A percentile compares a stretch with the other conserved stretches of the same genome.
phyloP scores from a whole-genome alignment of 2,113 vertebrate genomes.

The Psophia crepitans region DNA sequence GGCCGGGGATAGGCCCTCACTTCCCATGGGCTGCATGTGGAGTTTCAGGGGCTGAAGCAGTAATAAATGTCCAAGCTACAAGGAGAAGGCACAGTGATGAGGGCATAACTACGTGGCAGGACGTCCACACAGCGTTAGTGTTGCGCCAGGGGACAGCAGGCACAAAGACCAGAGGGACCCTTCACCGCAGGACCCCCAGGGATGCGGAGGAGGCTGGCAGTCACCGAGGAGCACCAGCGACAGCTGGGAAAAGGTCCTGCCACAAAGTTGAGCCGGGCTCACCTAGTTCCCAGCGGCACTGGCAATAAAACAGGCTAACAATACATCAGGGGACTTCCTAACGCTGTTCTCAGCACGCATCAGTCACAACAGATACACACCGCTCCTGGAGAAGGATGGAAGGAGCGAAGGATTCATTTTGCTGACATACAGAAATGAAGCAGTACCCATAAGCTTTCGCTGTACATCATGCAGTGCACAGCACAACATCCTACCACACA shows the following conservation, averaged over 20 bases:
- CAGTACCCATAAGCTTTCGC: background rate
- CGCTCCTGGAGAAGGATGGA: background rate
- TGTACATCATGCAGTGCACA: background rate
- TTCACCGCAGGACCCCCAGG: background rate
- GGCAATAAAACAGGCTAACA: background rate
- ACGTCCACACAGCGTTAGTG: rapidly evolving
- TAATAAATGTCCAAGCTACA: background rate
- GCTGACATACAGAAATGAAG: background rate
- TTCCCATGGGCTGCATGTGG: rapidly evolving
- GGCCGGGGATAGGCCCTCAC: rapidly evolving
- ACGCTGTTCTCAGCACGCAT: rapidly evolving
- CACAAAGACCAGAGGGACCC: rapidly evolving
- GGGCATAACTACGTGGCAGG: rapidly evolving
- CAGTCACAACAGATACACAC: background rate
- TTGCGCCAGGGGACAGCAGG: background rate
- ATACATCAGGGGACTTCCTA: background rate
- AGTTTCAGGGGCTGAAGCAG: background rate
- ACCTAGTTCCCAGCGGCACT: background rate
- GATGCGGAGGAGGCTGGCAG: rapidly evolving
- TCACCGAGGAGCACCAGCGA: background rate
- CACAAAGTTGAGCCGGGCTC: background rate
- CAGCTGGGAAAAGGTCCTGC: background rate
- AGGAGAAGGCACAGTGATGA: rapidly evolving
- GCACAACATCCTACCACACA: rapidly evolving
- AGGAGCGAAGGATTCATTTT: background rate